Evolutionary conservation across 2,113 vertebrate genomes (phyloP).

Genomic region (Menura novaehollandiae): DNA sequence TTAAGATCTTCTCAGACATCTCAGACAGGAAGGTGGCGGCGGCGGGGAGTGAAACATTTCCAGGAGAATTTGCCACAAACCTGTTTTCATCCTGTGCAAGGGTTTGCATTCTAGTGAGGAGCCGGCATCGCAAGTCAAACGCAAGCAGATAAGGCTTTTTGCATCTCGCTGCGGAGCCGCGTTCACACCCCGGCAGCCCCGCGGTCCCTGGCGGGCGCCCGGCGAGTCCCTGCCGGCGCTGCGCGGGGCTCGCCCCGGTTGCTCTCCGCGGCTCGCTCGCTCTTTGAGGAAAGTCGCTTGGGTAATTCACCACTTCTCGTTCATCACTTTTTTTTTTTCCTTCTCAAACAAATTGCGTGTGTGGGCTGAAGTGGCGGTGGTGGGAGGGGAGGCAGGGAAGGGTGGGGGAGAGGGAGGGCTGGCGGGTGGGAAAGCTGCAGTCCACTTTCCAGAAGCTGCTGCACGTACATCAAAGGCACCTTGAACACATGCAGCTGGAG

Average conservation of each 20-base stretch:
- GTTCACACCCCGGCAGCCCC: background rate
- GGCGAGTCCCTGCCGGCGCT: background rate
- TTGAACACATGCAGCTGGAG: conserved; percentile 46
- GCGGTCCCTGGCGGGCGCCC: background rate
- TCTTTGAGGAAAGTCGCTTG: conserved; percentile 1
- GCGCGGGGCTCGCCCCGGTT: background rate
- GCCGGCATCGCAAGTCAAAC: conserved; percentile 54
- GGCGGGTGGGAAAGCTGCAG: conserved; percentile 19
- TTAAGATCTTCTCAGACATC: conserved; percentile 27
- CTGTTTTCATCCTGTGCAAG: conserved; percentile 75
- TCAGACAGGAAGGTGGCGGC: background rate
- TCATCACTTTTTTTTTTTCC: conserved; percentile 11
- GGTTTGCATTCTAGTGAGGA: conserved; percentile 67
- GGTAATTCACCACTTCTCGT: conserved; percentile 41
- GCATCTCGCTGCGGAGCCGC: conserved; percentile 40
- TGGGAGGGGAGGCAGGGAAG: background rate
- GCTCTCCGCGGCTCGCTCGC: background rate
- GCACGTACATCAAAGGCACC: conserved; percentile 60
- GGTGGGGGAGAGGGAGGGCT: background rate
- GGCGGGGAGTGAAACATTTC: background rate
- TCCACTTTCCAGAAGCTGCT: conserved; percentile 35
- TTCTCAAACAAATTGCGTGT: conserved; percentile 10
- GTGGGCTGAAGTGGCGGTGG: conserved; percentile 16
- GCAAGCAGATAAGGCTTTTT: conserved; percentile 21
- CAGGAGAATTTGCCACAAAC: conserved; percentile 61